phyloP scores from a whole-genome alignment of 2,113 vertebrate genomes.

The Protobothrops mucrosquamatus region DNA sequence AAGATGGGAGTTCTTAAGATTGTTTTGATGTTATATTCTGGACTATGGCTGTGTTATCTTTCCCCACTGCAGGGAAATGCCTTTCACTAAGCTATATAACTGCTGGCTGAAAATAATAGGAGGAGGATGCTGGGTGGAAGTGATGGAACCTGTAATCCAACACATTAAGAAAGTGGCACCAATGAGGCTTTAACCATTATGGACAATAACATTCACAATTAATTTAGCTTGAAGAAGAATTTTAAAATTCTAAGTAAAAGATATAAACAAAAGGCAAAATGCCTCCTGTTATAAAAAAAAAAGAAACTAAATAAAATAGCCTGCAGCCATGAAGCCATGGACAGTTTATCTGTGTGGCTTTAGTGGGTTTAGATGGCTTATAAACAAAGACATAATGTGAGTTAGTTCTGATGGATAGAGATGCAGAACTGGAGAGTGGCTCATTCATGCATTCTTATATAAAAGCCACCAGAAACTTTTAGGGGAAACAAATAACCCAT shows the following conservation, averaged over 20 bases:
- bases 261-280: background rate
- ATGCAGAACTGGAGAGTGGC: background rate
- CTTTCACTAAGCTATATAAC: background rate
- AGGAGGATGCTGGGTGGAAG: background rate
- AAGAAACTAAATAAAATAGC: background rate
- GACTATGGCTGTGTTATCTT: background rate
- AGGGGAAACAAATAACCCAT: background rate
- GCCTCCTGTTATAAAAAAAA: background rate
- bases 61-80: background rate
- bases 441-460: background rate
- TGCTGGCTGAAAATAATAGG: background rate
- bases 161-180: background rate
- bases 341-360: background rate
- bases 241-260: background rate
- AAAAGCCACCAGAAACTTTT: background rate
- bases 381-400: background rate
- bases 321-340: background rate
- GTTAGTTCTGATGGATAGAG: background rate
- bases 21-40: background rate
- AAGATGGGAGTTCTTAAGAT: background rate
- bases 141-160: background rate
- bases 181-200: background rate
- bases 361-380: background rate
- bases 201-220: background rate
- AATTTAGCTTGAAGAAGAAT: background rate